These are phyloP conservation scores for Megastigmus dorsalis DNA, from an alignment of 2,888 invertebrate species.

Conservation along the genomic window DNA sequence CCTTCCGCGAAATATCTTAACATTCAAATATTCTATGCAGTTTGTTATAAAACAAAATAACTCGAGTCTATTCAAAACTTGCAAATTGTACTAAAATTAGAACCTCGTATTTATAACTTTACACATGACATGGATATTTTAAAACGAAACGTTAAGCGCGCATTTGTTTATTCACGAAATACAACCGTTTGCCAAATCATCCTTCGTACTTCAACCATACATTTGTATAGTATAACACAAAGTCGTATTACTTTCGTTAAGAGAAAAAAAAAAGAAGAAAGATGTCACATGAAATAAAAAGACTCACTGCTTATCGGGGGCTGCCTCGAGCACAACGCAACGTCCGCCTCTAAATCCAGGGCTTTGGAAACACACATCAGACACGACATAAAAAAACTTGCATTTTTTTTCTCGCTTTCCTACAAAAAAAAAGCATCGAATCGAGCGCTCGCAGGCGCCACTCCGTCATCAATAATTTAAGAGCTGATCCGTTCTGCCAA, in stretches of 20 bases:
- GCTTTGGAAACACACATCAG: slow-evolving; percentile 69
- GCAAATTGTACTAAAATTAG: too few species aligned
- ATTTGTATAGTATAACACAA: slow-evolving; percentile 25
- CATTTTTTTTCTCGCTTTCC: slow-evolving; percentile 47
- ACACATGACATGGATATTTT: too few species aligned
- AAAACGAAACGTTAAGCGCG: too few species aligned
- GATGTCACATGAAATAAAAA: slow-evolving; percentile 57
- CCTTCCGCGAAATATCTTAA: too few species aligned
- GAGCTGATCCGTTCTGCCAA: neutral
- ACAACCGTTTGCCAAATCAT: too few species aligned
- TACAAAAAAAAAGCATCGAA: slow-evolving; percentile 29
- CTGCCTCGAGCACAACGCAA: slow-evolving; percentile 63
- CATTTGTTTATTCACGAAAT: too few species aligned
- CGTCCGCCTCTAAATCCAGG: slow-evolving; percentile 64
- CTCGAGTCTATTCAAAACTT: too few species aligned
- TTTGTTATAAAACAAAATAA: too few species aligned
- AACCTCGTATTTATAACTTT: too few species aligned
- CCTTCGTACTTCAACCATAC: slow-evolving; percentile 41
- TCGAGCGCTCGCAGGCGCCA: slow-evolving; percentile 1
- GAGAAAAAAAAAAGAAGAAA: slow-evolving; percentile 25
- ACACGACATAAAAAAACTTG: slow-evolving; percentile 63
- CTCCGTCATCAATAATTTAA: neutral
- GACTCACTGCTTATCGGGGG: slow-evolving; percentile 66
- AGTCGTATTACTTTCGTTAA: slow-evolving; percentile 8
- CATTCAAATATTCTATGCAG: too few species aligned